These are phyloP conservation scores for Drosophila sucinea DNA, from an alignment of 1,140 invertebrate genomes.

Conservation along the genomic window DNA sequence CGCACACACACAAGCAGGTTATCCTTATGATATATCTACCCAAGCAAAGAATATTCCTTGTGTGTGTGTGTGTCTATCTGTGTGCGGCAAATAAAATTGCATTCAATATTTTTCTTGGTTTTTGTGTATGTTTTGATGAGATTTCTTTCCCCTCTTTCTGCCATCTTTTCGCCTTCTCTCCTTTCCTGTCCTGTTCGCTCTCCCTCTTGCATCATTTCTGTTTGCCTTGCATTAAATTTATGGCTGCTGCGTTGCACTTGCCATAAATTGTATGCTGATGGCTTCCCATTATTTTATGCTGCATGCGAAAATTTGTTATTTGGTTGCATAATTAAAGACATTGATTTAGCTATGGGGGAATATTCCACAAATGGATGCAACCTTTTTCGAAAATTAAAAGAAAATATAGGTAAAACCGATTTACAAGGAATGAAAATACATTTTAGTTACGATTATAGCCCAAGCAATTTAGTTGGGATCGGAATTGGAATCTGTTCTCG, in stretches of 20 bases:
- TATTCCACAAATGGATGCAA: not conserved
- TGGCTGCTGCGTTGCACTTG: constrained; percentile 52
- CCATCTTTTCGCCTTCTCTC: not conserved
- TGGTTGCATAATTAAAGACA: constrained; percentile 59
- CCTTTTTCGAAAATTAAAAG: too few relatives aligned
- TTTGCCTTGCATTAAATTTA: constrained; percentile 72
- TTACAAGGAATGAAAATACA: too few relatives aligned
- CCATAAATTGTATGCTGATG: constrained; percentile 54
- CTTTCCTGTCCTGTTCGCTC: not conserved
- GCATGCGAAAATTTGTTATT: constrained; percentile 49
- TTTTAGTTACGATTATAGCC: too few relatives aligned
- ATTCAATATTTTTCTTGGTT: constrained; percentile 73
- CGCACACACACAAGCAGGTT: constrained; percentile 35
- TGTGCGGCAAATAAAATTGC: constrained; percentile 75
- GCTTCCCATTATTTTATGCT: constrained; percentile 44
- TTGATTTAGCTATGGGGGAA: constrained; percentile 27
- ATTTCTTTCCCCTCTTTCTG: constrained; percentile 41
- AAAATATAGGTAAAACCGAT: too few relatives aligned
- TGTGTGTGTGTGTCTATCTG: constrained; percentile 6
- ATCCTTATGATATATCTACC: constrained; percentile 62
- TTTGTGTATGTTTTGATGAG: constrained; percentile 62
- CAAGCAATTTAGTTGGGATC: too few relatives aligned
- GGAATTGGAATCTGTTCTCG: too few relatives aligned
- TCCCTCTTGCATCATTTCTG: constrained; percentile 36
- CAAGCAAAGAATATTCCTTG: constrained; percentile 34